Evolutionary conservation across 2,797 vertebrate species (phyloP).

Genomic region (Gymnocypris eckloni): DNA sequence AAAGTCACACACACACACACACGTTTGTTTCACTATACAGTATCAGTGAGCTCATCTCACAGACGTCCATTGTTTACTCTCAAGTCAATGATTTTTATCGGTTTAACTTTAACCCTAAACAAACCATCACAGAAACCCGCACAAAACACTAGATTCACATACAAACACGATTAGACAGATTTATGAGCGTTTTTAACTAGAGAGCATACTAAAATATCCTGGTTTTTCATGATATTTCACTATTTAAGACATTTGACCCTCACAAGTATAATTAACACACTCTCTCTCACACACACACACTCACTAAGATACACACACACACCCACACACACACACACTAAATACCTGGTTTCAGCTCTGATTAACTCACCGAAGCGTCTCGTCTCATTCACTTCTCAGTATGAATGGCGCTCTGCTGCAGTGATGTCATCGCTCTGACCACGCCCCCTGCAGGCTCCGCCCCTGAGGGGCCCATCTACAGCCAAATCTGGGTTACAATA

Average conservation of each 20-base stretch:
- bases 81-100: background rate
- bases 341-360: background rate
- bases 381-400: conserved; percentile 5
- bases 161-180: background rate
- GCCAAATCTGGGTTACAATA: conserved; percentile 50
- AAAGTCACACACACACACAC: background rate
- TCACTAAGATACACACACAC: too few relatives aligned
- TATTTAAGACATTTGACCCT: too few relatives aligned
- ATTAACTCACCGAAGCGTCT: background rate
- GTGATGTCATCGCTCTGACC: background rate
- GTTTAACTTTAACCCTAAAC: background rate
- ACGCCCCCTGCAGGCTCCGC: background rate
- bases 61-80: background rate
- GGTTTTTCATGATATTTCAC: too few relatives aligned
- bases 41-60: background rate
- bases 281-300: too few relatives aligned
- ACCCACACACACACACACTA: too few relatives aligned
- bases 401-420: conserved; percentile 12
- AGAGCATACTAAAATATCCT: background rate
- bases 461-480: background rate
- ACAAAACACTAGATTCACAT: background rate
- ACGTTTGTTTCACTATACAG: background rate
- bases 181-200: background rate
- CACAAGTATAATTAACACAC: too few relatives aligned
- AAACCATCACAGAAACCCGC: background rate